These are phyloP conservation scores for Chalcosyrphus nemorum DNA, from an alignment of 2,888 invertebrate genomes.

Conservation along the genomic window DNA sequence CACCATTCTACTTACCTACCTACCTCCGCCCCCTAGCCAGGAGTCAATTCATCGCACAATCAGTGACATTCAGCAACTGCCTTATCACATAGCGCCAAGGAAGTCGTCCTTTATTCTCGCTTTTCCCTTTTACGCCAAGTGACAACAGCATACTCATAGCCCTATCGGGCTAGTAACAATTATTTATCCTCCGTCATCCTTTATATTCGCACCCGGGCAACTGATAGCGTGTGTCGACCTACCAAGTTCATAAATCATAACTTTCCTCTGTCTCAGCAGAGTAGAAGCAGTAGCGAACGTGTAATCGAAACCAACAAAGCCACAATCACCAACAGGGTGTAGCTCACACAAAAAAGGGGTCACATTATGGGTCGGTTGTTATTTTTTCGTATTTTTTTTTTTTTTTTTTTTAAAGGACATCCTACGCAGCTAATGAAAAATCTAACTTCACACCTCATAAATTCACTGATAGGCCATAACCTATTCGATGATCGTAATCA, in stretches of 20 bases:
- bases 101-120: constrained; percentile 62
- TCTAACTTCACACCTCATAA: constrained; percentile 69
- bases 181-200: constrained; percentile 51
- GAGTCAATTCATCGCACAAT: background rate
- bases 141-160: constrained; percentile 32
- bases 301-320: constrained; percentile 9
- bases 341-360: background rate
- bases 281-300: background rate
- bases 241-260: constrained; percentile 65
- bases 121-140: constrained; percentile 20
- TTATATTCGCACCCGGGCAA: constrained; percentile 21
- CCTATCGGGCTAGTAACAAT: constrained; percentile 23
- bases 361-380: background rate
- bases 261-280: constrained; percentile 54
- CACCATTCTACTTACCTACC: no score
- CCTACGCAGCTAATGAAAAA: constrained; percentile 64
- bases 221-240: constrained; percentile 59
- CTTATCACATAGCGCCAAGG: constrained; percentile 55
- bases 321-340: background rate
- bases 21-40: background rate
- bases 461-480: constrained; percentile 68
- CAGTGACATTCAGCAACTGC: background rate
- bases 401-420: constrained; percentile 8
- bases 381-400: no score
- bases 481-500: constrained; percentile 70